Conservation (phyloP, 2,797 vertebrate species). For the Dromococcyx pavoninus region DNA sequence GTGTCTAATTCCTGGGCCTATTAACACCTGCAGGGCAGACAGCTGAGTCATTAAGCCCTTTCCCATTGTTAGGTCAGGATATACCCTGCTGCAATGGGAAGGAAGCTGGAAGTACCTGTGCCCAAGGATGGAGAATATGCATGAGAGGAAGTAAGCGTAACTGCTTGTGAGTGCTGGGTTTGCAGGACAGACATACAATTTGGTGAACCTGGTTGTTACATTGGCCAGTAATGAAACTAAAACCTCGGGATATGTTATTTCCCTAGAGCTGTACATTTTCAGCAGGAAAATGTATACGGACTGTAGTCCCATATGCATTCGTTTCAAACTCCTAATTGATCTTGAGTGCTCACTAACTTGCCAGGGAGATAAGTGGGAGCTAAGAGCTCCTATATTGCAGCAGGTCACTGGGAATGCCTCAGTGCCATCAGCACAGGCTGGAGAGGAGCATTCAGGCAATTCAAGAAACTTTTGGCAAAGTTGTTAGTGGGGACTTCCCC, state of each 20-base stretch:
- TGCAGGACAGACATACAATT: neutral
- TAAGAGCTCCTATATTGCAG: neutral
- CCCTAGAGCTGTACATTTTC: neutral
- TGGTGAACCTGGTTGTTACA: neutral
- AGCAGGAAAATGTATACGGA: neutral
- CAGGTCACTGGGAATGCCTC: neutral
- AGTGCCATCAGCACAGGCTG: neutral
- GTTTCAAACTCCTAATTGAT: neutral
- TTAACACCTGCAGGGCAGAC: neutral
- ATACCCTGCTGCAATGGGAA: neutral
- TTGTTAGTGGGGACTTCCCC: neutral
- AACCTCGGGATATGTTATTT: fast-evolving
- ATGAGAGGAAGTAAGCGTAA: neutral
- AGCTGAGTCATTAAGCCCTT: neutral
- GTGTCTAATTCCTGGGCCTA: neutral
- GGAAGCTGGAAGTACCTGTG: neutral
- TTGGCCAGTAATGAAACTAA: neutral
- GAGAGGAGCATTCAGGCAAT: neutral
- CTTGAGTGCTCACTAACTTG: neutral
- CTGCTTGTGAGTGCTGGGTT: neutral
- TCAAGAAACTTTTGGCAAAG: neutral
- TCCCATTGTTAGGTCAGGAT: neutral
- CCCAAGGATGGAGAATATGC: neutral
- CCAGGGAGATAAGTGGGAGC: neutral
- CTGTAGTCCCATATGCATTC: neutral